Percentiles rank a stretch among this genome's conserved stretches.
phyloP scores from a whole-genome alignment of 2,797 vertebrate species.

The Smutsia temminckii region DNA sequence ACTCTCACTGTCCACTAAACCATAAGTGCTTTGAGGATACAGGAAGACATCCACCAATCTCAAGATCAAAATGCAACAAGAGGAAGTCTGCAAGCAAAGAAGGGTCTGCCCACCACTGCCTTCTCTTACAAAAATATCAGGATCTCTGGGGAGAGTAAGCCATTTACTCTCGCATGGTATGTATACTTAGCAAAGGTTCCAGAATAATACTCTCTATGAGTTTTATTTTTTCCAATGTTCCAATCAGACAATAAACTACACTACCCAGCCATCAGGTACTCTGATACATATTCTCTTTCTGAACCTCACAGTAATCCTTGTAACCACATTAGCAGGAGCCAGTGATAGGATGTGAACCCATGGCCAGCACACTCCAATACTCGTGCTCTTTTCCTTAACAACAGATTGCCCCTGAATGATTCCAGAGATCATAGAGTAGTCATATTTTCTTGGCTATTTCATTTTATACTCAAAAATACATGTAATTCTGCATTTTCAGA shows the following conservation, averaged over 20 bases:
- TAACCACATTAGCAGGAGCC: background rate
- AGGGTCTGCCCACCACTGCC: background rate
- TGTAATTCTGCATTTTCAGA: background rate
- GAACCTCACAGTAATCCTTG: background rate
- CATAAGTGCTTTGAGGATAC: constrained; percentile 68
- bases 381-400: background rate
- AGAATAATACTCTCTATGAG: background rate
- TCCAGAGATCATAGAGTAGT: background rate
- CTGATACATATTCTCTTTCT: background rate
- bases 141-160: background rate
- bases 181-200: background rate
- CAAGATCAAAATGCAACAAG: constrained; percentile 49
- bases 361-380: background rate
- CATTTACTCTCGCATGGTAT: background rate
- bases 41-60: constrained; percentile 53
- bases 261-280: background rate
- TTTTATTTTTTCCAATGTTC: constrained; percentile 23
- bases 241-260: background rate
- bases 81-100: constrained; percentile 20
- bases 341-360: background rate
- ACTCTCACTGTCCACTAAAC: constrained; percentile 49
- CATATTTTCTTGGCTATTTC: background rate
- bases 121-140: constrained; percentile 20
- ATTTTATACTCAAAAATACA: background rate
- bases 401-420: background rate